A percentile compares a stretch with the other conserved stretches of the same genome.
Evolutionary conservation across 2,888 invertebrate genomes (phyloP).

Genomic region (Sphaeridia pumilis): DNA sequence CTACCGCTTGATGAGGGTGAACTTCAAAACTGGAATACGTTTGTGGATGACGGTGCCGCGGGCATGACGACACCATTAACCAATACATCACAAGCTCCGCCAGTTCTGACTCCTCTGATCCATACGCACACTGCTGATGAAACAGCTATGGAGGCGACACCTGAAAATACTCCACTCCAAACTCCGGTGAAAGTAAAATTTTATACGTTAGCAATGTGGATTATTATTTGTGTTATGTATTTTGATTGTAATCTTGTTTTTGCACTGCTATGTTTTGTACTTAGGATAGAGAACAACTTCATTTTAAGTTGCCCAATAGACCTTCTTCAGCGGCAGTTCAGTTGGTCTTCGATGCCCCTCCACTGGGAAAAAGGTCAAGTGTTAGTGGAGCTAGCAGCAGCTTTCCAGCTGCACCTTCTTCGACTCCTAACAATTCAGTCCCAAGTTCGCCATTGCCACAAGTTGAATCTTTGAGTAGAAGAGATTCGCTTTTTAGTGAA

Average conservation of each 20-base stretch:
- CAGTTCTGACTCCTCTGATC: slow-evolving; percentile 21
- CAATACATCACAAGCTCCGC: slow-evolving; percentile 17
- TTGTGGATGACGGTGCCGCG: slow-evolving; percentile 13
- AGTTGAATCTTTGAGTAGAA: slow-evolving; percentile 14
- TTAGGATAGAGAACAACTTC: slow-evolving; percentile 33
- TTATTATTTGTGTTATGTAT: slow-evolving; percentile 14
- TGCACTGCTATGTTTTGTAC: slow-evolving; percentile 17
- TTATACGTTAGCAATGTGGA: slow-evolving; percentile 2
- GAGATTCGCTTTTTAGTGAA: slow-evolving; percentile 13
- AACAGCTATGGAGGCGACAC: slow-evolving; percentile 78
- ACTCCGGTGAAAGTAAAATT: slow-evolving; percentile 33
- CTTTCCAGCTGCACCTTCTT: slow-evolving; percentile 21
- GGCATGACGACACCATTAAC: slow-evolving; percentile 17
- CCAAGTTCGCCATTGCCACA: slow-evolving; percentile 35
- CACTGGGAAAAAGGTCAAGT: background rate
- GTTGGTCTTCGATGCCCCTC: slow-evolving; percentile 26
- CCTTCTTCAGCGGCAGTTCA: slow-evolving; percentile 30
- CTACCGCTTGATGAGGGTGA: slow-evolving; percentile 6
- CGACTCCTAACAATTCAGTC: slow-evolving; percentile 30
- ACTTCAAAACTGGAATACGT: slow-evolving; percentile 9
- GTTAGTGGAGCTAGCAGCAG: background rate
- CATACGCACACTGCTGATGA: slow-evolving; percentile 54
- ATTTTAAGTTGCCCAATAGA: slow-evolving; percentile 29
- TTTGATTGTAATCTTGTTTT: slow-evolving; percentile 17
- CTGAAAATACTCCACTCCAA: slow-evolving; percentile 67